A percentile compares a stretch with the other conserved stretches of the same genome.
phyloP scores from a whole-genome alignment of 2,113 vertebrate genomes.

The Nothocercus julius region DNA sequence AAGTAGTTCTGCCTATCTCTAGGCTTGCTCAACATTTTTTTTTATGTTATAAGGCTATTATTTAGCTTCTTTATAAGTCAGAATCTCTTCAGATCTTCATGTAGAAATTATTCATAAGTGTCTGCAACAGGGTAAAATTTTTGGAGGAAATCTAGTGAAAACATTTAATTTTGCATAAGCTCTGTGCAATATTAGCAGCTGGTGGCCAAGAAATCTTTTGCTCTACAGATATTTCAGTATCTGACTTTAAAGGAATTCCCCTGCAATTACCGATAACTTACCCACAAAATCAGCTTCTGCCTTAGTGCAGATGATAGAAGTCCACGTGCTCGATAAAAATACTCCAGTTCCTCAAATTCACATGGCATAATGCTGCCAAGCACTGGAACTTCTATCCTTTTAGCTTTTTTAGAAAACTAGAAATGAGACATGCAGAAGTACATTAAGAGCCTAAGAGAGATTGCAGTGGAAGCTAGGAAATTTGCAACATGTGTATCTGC shows the following conservation, averaged over 20 bases:
- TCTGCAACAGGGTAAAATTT: neutral
- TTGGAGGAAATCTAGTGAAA: neutral
- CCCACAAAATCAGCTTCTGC: constrained; percentile 1
- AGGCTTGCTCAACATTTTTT: neutral
- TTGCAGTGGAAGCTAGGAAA: neutral
- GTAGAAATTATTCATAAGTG: neutral
- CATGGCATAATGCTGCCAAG: constrained; percentile 16
- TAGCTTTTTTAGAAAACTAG: neutral
- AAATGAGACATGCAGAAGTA: neutral
- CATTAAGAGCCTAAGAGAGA: neutral
- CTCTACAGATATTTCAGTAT: neutral
- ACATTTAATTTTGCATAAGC: neutral
- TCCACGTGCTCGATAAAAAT: neutral
- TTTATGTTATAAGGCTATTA: neutral
- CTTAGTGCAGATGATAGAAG: constrained; percentile 37
- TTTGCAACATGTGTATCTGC: neutral
- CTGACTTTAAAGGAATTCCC: constrained; percentile 18
- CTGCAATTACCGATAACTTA: constrained; percentile 9
- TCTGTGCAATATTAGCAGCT: neutral
- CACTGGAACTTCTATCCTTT: neutral
- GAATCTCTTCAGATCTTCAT: neutral
- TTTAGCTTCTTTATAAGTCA: neutral
- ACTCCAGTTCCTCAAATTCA: constrained; percentile 23
- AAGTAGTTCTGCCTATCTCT: neutral
- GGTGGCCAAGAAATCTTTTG: neutral